Base-by-base conservation (phyloP, 2,888 invertebrate species). In the Tanytarsus gracilentus region DNA sequence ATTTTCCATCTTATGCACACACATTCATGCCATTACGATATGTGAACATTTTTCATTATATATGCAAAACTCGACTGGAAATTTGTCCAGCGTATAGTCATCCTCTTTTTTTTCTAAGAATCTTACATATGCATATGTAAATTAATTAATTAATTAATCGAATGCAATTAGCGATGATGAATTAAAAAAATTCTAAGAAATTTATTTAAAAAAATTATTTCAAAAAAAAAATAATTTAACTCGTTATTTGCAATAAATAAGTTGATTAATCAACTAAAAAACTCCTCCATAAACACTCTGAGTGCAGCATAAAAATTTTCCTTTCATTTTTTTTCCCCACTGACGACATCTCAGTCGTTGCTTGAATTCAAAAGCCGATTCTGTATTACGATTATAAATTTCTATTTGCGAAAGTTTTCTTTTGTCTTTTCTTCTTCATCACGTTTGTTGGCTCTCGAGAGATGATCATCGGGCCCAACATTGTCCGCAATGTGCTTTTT, bases 271-370 rank as follows among this genome's bases (percentile, higher is more conserved):
- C 11, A 18, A 36, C 14, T 14, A 44, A 16, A 44, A 44, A 23
- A 44, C 44, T 44, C 44, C 23, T 44, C 23, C 49, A 25, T 49
- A 27, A 49, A 49, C 49, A 25, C n/a, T 14, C 49, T 14, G 27
- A 18, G 49, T 25, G 44, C n/a, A 16, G 18, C 16, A 40, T 16
- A 7, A 36, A 18, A 49, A 25, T 49, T 49, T 49, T 49, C 49
- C 26, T 49, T 49, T 49, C 49, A 27, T 30, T 30, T 30, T 49
- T 49, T 49, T 49, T 49, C 49, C 27, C 16, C 49, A 14, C 23
- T 18, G 18, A 44, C 21, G 18, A 44, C 11, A 7, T 23, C 18
- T n/a, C n/a, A n/a, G 36, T 14, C 36, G 14, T 4, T 44, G 18
- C 23, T 44, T 16, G 44, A 18, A 23, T 44, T 18, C 14, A n/a